Evolutionary conservation across 2,797 vertebrate species (phyloP).

Genomic region (Microhierax caerulescens): DNA sequence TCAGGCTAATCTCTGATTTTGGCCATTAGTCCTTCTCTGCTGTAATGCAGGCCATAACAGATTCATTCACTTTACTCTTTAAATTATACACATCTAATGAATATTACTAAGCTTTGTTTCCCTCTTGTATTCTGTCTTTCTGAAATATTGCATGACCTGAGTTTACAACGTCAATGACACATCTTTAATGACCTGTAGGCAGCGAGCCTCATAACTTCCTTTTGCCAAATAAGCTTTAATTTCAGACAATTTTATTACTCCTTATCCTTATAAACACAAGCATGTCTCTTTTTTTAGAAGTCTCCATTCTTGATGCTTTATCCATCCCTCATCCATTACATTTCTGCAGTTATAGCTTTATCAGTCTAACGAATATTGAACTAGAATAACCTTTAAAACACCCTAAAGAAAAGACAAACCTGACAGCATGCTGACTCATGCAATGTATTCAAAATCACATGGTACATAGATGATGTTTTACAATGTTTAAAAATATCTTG

Average conservation of each 20-base stretch:
- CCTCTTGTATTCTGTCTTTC: neutral
- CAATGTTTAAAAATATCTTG: neutral
- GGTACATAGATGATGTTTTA: neutral
- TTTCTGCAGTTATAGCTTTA: neutral
- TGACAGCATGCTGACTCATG: neutral
- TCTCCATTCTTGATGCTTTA: neutral
- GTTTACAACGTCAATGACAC: neutral
- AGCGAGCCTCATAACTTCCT: slow-evolving; percentile 27
- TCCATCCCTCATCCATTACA: neutral
- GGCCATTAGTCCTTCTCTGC: neutral
- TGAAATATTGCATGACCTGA: neutral
- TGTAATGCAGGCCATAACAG: neutral
- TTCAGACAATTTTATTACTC: slow-evolving; percentile 11
- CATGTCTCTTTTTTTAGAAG: neutral
- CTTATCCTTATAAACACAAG: neutral
- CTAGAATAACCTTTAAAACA: neutral
- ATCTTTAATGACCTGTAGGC: slow-evolving; percentile 13
- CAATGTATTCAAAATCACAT: neutral
- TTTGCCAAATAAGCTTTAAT: slow-evolving; percentile 28
- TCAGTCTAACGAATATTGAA: neutral
- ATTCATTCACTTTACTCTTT: slow-evolving; percentile 16
- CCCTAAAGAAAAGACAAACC: neutral
- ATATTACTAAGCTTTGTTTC: neutral
- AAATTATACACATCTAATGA: slow-evolving; percentile 45
- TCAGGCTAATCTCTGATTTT: neutral